A percentile compares a stretch with the other conserved stretches of the same genome.
These are phyloP conservation scores for Frankliniella fusca DNA, from an alignment of 2,888 invertebrate species.

Conservation along the genomic window DNA sequence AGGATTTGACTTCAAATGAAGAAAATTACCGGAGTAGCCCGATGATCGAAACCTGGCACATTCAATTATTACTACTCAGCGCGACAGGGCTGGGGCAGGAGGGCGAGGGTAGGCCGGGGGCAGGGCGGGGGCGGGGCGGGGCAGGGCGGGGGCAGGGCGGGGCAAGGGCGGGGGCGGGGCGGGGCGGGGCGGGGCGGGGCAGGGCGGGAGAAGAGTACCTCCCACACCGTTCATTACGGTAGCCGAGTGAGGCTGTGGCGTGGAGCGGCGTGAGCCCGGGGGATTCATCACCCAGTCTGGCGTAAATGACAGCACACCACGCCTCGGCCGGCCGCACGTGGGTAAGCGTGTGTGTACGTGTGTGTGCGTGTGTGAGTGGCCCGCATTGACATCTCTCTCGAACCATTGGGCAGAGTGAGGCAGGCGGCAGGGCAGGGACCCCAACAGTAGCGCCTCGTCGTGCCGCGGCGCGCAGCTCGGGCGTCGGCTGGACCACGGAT, in stretches of 20 bases:
- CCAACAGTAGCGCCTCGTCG: no score
- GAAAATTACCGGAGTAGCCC: no score
- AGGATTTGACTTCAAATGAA: no score
- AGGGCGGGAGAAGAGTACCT: no score
- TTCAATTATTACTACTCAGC: no score
- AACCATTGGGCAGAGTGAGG: neutral
- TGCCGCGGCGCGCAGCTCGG: neutral
- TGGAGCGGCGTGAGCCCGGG: neutral
- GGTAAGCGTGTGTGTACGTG: no score
- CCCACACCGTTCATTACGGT: neutral
- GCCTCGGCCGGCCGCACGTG: neutral
- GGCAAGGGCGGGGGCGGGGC: neutral
- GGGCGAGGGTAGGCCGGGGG: no score
- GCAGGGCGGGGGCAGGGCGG: neutral
- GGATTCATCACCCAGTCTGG: neutral
- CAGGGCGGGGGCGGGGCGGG: no score
- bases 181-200: neutral
- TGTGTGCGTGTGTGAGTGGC: no score
- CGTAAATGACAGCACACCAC: neutral
- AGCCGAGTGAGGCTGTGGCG: neutral
- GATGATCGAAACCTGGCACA: no score
- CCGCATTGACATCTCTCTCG: slow-evolving; percentile 9
- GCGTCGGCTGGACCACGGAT: neutral
- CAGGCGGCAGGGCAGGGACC: neutral
- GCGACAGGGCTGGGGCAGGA: no score